These are phyloP conservation scores for Channallabes apus DNA, from an alignment of 2,797 vertebrate species.

Conservation along the genomic window DNA sequence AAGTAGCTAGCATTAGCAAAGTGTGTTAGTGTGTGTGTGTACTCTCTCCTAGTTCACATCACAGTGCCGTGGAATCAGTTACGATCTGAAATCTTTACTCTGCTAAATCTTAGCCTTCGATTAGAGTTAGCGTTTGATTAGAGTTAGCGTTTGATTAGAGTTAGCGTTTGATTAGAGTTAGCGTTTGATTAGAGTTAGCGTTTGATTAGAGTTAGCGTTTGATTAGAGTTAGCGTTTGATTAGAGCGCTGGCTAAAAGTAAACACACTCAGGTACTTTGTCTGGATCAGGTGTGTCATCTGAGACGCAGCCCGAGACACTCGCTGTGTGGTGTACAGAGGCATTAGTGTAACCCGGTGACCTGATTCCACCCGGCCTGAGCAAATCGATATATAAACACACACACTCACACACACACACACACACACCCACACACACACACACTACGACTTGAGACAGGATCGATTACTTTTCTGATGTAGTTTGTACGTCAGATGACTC, in stretches of 20 bases:
- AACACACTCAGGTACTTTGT: background rate
- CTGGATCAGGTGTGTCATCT: background rate
- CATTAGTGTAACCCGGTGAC: slow-evolving; percentile 27
- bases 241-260: background rate
- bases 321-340: slow-evolving; percentile 19
- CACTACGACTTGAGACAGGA: slow-evolving; percentile 7
- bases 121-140: too few species aligned
- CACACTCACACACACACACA: background rate
- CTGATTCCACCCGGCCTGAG: slow-evolving; percentile 18
- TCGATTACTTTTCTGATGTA: background rate
- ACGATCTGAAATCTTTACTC: background rate
- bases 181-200: too few species aligned
- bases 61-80: background rate
- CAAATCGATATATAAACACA: slow-evolving; percentile 35
- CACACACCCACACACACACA: background rate
- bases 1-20: background rate
- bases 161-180: too few species aligned
- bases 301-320: background rate
- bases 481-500: background rate
- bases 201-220: too few species aligned
- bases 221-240: background rate
- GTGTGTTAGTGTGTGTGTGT: background rate
- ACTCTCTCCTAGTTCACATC: background rate
- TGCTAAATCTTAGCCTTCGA: background rate
- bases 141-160: too few species aligned